phyloP scores from a whole-genome alignment of 2,888 invertebrate species.

The Pandemis corylana region DNA sequence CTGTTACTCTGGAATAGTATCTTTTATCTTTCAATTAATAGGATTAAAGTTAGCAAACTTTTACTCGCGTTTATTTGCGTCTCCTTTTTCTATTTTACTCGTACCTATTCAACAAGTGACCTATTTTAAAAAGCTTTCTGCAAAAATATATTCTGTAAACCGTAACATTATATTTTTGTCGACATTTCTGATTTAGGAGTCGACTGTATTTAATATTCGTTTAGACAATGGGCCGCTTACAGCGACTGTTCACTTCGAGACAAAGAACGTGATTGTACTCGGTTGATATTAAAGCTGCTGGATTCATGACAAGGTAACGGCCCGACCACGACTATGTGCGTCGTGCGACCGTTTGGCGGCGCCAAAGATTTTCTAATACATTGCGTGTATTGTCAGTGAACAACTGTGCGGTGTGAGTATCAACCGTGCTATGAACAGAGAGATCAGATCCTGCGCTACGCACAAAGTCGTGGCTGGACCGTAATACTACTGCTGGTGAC shows the following conservation, averaged over 20 bases:
- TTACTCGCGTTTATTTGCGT: not conserved
- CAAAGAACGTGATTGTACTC: slow-evolving; percentile 15
- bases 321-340: too few relatives aligned
- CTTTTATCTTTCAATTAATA: too few relatives aligned
- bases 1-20: too few relatives aligned
- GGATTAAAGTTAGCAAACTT: not conserved
- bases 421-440: too few relatives aligned
- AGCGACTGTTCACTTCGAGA: slow-evolving; percentile 9
- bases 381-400: too few relatives aligned
- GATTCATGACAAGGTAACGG: not conserved
- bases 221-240: slow-evolving; percentile 12
- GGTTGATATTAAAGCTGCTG: slow-evolving; percentile 4
- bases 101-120: not conserved
- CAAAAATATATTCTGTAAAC: not conserved
- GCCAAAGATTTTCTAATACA: too few relatives aligned
- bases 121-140: not conserved
- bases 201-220: slow-evolving; percentile 20
- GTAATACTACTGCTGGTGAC: not conserved
- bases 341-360: too few relatives aligned
- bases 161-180: slow-evolving; percentile 5
- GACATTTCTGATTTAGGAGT: slow-evolving; percentile 3
- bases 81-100: not conserved
- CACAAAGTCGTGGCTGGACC: too few relatives aligned
- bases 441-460: too few relatives aligned
- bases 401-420: too few relatives aligned